Conservation (phyloP, 2,888 invertebrate genomes). For the Frankliniella fusca region DNA sequence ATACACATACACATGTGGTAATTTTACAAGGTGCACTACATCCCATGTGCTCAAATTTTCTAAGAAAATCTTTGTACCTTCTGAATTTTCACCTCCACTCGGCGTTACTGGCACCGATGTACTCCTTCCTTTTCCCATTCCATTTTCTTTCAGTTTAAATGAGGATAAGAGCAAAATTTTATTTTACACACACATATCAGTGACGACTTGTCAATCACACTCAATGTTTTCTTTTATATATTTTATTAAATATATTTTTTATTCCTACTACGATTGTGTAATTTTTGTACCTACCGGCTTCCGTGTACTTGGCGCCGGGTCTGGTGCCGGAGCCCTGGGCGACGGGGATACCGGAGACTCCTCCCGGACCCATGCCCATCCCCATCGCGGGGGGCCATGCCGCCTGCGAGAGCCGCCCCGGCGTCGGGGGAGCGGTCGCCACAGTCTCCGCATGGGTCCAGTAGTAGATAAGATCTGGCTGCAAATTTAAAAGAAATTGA, state of each 20-base stretch:
- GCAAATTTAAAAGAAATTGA: conserved; percentile 42
- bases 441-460: conserved; percentile 79
- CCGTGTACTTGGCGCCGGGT: conserved; percentile 46
- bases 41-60: background rate
- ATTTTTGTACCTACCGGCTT: conserved; percentile 44
- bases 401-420: conserved; percentile 66
- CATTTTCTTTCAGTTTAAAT: background rate
- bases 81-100: conserved; percentile 1
- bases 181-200: background rate
- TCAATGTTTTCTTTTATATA: no score
- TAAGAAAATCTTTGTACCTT: background rate
- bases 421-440: conserved; percentile 61
- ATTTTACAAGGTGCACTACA: background rate
- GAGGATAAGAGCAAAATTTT: conserved; percentile 1
- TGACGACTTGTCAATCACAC: no score
- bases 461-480: conserved; percentile 88
- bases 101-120: conserved; percentile 1
- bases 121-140: background rate
- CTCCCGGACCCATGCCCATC: background rate
- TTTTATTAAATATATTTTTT: no score
- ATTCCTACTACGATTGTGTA: background rate
- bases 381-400: conserved; percentile 64
- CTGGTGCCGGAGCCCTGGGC: conserved; percentile 36
- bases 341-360: conserved; percentile 40
- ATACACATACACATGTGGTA: background rate